Base-by-base conservation (phyloP, 2,113 vertebrate genomes). In the Phylloscopus whistleri region DNA sequence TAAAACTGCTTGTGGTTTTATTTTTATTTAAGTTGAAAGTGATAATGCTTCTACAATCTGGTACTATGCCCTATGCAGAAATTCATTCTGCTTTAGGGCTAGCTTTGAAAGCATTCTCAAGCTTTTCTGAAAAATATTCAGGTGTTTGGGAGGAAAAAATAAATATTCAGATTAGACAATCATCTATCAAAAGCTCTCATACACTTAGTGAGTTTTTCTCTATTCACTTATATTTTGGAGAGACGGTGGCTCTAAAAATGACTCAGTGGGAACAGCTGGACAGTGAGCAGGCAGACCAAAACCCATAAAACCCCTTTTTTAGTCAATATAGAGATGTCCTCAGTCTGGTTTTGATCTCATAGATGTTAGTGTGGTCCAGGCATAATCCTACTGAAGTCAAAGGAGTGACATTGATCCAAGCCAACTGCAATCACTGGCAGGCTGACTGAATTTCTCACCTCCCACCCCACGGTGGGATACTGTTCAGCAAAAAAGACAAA, bases 361-460 rank as follows among this genome's bases (percentile, higher is more conserved):
- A 46, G 60, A 66, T 75, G 55, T 30, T 78, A 66, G 16, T 63
- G 69, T 28, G 52, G 93, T 60, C 91, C 66, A 87, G 48, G 88
- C 58, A 64, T 90, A 94, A 94, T 87, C 58, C 31, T 67, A 3
- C 64, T 58, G 79, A 84, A 93, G 75, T 93, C 79, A 95, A 70
- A 86, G 72, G 68, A 93, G 74, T 82, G 85, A 86, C 75, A 84
- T 21, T 59, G 79, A 93, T 84, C 89, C 87, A 94, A 95, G 62
- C 23, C 72, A 76, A 93, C 84, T 93, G 87, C 68, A 94, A 26
- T 84, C 88, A 37, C 81, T 66, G 59, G 37, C 78, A 91, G 59
- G 43, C 60, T 90, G 67, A 88, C 75, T 74, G 92, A 86, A 93
- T 96, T 96, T 95, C 87, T 86, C 78, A 90, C 75, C 68, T 95